Base-by-base conservation (phyloP, 2,888 invertebrate species). In the Trichopria drosophilae region DNA sequence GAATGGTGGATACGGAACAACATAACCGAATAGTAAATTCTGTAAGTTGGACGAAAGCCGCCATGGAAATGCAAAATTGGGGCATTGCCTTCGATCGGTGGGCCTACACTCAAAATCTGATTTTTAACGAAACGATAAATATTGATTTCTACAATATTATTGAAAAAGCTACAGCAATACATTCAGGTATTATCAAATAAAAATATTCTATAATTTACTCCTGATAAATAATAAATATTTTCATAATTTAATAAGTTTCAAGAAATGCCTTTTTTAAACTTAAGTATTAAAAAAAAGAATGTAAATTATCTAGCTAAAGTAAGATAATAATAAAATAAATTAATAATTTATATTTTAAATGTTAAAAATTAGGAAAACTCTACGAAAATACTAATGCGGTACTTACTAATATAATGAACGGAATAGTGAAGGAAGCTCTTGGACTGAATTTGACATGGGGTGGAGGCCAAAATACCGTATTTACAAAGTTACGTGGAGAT, bases 111-210 rank as follows among this genome's bases (percentile, higher is more conserved):
- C 87, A 91, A 71, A 31, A 60, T 2, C 79, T 84, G 0, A 82
- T 92, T 7, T 68, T 81, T n/a, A 55, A 65, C 1, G 79, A 80
- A n/a, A 84, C 90, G 0, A 77, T 78, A 54, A 79, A 78, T 10
- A 86, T 93, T 5, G 88, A 90, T 69, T 90, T 91, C 68, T 93
- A 93, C 71, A 90, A 93, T 69, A 88, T 93, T 53, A 72, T 88
- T 6, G 81, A 79, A 3, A 81, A 81, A 65, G 48, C 43, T 5
- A 19, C n/a, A n/a, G n/a, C n/a, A n/a, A n/a, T n/a, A n/a, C n/a
- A n/a, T n/a, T n/a, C n/a, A n/a, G n/a, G n/a, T n/a, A n/a, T n/a
- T n/a, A n/a, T n/a, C n/a, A n/a, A n/a, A n/a, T n/a, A n/a, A n/a
- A n/a, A n/a, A n/a, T n/a, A n/a, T n/a, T n/a, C n/a, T n/a, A n/a